Base-by-base conservation (phyloP, 2,888 invertebrate species). In the Auanema sp. region DNA sequence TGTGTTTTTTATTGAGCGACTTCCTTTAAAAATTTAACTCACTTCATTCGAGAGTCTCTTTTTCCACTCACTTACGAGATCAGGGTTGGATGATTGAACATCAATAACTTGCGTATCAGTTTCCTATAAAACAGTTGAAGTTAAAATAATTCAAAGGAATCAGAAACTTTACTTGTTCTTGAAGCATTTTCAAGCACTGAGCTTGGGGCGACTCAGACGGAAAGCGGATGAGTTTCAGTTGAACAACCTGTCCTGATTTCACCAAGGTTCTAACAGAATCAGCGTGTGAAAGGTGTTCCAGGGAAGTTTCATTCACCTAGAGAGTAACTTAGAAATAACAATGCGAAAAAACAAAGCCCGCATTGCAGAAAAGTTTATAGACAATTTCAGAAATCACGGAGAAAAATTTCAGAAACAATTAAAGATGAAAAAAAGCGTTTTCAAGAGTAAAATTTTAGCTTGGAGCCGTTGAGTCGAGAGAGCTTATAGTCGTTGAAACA, bases 271-370 rank as follows among this genome's bases (percentile, higher is more conserved):
- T 94, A 0, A 98, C 97, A 0, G 97, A 96, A 81, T 97, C 91
- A 83, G 95, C 93, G 87, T 98, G 98, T 60, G 92, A 92, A 85
- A 92, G 93, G 73, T 96, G 95, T 84, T 95, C 93, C 68, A 97
- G 87, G 21, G 92, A 91, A 77, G 90, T 91, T 21, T 92, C 93
- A 87, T 98, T 96, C 60, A 91, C 89, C 88, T 88, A 73, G 4
- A 76, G 69, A 65, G 24, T 1, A 16, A n/a, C 3, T 5, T 5
- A 5, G 33, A 5, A 8, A 8, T 8, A 25, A 25, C 4, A 33
- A 52, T n/a, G 55, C 8, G 8, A 5, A 8, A 33, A 33, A 33
- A 33, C 33, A 33, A 33, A 33, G n/a, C n/a, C n/a, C n/a, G n/a
- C n/a, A n/a, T n/a, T n/a, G n/a, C n/a, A n/a, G n/a, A n/a, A n/a